Base-by-base conservation (phyloP, 2,113 vertebrate genomes). In the Thymallus thymallus region DNA sequence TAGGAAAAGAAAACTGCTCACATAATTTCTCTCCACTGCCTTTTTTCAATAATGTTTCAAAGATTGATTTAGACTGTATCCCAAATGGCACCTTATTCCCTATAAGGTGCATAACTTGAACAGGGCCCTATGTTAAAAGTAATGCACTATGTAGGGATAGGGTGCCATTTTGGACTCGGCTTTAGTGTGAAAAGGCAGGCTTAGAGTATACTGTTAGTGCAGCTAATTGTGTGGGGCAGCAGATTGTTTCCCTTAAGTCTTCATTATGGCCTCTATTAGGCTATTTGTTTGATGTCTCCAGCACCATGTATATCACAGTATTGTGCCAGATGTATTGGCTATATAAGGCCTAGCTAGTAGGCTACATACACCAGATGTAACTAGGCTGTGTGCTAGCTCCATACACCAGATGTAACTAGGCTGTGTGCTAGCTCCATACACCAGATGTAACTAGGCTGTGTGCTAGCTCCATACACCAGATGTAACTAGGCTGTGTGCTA, bases 151-250 rank as follows among this genome's bases (percentile, higher is more conserved):
- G 32, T 32, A 32, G 32, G 32, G 35, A 41, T 41, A 41, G 35
- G 35, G 35, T 41, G 9, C 2, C 0, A 41, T 41, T 41, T 41
- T 41, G 35, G 35, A 41, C 35, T 41, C 2, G 2, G 9, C 9
- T 9, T 41, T 41, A 73, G 13, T 56, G 69, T 73, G 18, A 64
- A 26, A 55, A 16, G 3, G 62, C 24, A 68, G 30, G 67, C 76
- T 74, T 41, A 10, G 9, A 41, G 35, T 72, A 76, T 71, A 16
- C 60, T 68, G 69, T 80, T 82, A 77, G 35, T 73, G 30, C 30
- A 46, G 55, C 62, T 76, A 69, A 80, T 80, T 72, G 64, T 67
- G 35, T 60, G 58, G 72, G 73, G 73, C 73, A 51, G 73, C 63
- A 72, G 45, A 72, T 46, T 29, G 69, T 23, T 55, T 75, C 30